Percentiles rank a stretch among this genome's conserved stretches.
These are phyloP conservation scores for Lepidurus couesii DNA, from an alignment of 1,140 invertebrate genomes.

Conservation along the genomic window DNA sequence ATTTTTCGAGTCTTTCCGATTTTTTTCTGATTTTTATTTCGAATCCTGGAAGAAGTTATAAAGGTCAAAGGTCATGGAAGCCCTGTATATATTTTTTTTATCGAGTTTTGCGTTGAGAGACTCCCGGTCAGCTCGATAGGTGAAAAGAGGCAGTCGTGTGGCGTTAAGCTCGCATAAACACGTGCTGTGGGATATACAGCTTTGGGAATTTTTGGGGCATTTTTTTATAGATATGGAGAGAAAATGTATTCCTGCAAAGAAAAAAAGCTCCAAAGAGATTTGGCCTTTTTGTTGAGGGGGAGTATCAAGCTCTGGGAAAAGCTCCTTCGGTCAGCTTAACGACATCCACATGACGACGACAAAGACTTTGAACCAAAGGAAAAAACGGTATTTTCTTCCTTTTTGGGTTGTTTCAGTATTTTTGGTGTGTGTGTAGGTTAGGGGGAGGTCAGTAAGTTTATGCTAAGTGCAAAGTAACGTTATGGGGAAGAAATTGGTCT, in stretches of 20 bases:
- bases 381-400: not conserved
- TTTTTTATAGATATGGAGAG: too few species aligned
- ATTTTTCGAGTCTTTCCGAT: too few species aligned
- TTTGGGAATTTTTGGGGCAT: not conserved
- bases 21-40: too few species aligned
- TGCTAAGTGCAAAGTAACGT: not conserved
- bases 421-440: not conserved
- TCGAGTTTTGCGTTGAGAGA: not conserved
- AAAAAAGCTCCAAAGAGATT: too few species aligned
- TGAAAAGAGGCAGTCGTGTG: not conserved
- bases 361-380: not conserved
- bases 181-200: not conserved
- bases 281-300: too few species aligned
- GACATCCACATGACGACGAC: constrained; percentile 6
- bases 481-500: not conserved
- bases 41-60: too few species aligned
- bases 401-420: too few species aligned
- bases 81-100: not conserved
- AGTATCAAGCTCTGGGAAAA: not conserved
- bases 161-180: constrained; percentile 13
- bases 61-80: not conserved
- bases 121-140: constrained; percentile 1
- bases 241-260: too few species aligned
- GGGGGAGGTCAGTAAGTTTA: not conserved
- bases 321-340: not conserved